phyloP scores from a whole-genome alignment of 2,113 vertebrate species.

The Pimephales promelas region DNA sequence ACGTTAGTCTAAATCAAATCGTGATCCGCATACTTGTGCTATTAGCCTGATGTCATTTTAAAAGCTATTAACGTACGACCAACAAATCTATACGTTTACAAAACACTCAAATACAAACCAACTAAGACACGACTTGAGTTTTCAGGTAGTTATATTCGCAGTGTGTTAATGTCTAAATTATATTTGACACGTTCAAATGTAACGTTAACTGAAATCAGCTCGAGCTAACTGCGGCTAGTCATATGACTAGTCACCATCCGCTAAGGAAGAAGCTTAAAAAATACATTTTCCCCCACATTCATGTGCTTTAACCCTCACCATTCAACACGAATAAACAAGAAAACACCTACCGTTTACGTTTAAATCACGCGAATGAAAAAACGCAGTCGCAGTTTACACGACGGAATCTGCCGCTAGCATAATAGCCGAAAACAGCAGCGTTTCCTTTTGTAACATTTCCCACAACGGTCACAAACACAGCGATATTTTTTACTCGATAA shows the following conservation, averaged over 20 bases:
- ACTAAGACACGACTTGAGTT: neutral
- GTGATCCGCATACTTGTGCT: neutral
- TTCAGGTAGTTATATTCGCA: too few species aligned
- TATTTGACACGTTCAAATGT: neutral
- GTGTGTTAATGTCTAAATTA: neutral
- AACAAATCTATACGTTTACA: neutral
- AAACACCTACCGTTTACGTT: neutral
- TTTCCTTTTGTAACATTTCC: neutral
- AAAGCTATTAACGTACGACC: neutral
- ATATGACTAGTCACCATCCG: constrained; percentile 11
- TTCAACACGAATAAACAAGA: neutral
- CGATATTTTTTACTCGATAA: neutral
- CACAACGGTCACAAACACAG: neutral
- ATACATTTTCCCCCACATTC: neutral
- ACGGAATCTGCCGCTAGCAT: neutral
- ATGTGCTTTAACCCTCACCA: neutral
- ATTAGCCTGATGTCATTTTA: neutral
- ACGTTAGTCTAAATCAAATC: neutral
- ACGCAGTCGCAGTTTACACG: neutral
- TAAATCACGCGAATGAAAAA: neutral
- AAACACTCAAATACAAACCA: neutral
- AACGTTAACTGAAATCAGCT: neutral
- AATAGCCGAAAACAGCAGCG: neutral
- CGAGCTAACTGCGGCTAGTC: constrained; percentile 23
- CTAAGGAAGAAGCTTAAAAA: neutral